Percentiles rank a stretch among this genome's conserved stretches.
Evolutionary conservation across 2,888 invertebrate genomes (phyloP).

Genomic region (Lycocerus yunnanus): DNA sequence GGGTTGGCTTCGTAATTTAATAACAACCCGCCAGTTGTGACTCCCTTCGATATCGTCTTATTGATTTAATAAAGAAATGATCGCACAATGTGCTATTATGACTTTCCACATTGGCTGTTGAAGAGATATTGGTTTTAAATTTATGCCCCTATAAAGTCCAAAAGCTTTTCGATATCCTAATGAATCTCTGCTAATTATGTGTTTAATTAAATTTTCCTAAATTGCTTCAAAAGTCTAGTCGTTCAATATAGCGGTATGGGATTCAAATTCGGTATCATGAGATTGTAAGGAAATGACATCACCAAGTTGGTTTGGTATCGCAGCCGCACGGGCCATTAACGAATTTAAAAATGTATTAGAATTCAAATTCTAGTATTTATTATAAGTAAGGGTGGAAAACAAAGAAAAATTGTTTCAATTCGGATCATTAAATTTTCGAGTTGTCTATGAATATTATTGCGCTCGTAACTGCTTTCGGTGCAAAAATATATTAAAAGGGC

Average conservation of each 20-base stretch:
- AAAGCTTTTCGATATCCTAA: slow-evolving; percentile 10
- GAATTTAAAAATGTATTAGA: slow-evolving; percentile 51
- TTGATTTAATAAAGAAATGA: slow-evolving; percentile 54
- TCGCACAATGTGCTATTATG: slow-evolving; percentile 40
- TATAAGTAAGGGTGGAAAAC: background rate
- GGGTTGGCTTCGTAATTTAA: slow-evolving; percentile 51
- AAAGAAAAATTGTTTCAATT: background rate
- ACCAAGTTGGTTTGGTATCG: slow-evolving; percentile 44
- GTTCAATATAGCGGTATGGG: slow-evolving; percentile 20
- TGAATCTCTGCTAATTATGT: slow-evolving; percentile 19
- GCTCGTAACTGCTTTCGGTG: background rate
- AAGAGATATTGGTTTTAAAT: background rate
- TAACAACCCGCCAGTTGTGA: slow-evolving; percentile 47
- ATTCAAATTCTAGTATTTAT: slow-evolving; percentile 38
- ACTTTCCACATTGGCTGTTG: slow-evolving; percentile 21
- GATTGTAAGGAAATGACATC: slow-evolving; percentile 33
- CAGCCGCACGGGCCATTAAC: slow-evolving; percentile 49
- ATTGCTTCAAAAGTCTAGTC: slow-evolving; percentile 29
- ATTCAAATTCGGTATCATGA: background rate
- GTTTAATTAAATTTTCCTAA: slow-evolving; percentile 37
- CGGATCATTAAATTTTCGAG: slow-evolving; percentile 1
- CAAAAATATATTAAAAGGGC: background rate
- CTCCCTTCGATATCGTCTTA: slow-evolving; percentile 47
- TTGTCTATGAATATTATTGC: background rate
- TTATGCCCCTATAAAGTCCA: background rate